phyloP scores from a whole-genome alignment of 2,888 invertebrate species.

The Helicoverpa assulta region DNA sequence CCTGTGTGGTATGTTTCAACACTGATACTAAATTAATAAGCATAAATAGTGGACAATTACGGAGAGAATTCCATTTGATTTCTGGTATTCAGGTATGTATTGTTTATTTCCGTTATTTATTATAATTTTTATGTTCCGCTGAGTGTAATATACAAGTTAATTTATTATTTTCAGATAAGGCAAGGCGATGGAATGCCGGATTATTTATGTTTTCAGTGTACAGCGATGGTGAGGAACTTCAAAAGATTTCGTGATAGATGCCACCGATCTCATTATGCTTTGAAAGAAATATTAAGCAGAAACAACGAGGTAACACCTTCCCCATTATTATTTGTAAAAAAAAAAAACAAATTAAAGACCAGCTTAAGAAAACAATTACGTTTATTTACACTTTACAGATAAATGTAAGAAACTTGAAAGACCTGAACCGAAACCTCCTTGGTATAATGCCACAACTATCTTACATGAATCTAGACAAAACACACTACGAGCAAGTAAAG shows the following conservation, averaged over 20 bases:
- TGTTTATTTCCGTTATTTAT: constrained; percentile 41
- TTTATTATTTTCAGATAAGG: constrained; percentile 71
- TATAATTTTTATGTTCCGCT: not conserved
- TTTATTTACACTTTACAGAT: constrained; percentile 71
- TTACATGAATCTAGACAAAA: constrained; percentile 68
- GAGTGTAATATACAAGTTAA: not conserved
- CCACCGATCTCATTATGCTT: constrained; percentile 78
- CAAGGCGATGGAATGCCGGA: constrained; percentile 77
- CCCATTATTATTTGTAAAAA: not conserved
- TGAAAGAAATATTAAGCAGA: constrained; percentile 76
- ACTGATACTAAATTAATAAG: constrained; percentile 76
- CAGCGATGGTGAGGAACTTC: constrained; percentile 73
- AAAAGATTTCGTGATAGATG: constrained; percentile 81
- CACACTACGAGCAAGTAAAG: constrained; percentile 73
- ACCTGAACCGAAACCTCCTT: constrained; percentile 70
- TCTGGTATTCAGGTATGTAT: constrained; percentile 81
- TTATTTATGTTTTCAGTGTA: constrained; percentile 81
- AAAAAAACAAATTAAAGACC: not conserved
- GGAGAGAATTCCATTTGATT: constrained; percentile 77
- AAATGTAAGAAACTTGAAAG: constrained; percentile 69
- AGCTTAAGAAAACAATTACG: not conserved
- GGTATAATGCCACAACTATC: constrained; percentile 73
- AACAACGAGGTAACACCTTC: constrained; percentile 74
- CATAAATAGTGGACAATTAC: constrained; percentile 75
- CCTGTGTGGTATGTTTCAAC: constrained; percentile 82